phyloP scores from a whole-genome alignment of 1,140 invertebrate genomes.

The Phymorhynchus buccinoides region DNA sequence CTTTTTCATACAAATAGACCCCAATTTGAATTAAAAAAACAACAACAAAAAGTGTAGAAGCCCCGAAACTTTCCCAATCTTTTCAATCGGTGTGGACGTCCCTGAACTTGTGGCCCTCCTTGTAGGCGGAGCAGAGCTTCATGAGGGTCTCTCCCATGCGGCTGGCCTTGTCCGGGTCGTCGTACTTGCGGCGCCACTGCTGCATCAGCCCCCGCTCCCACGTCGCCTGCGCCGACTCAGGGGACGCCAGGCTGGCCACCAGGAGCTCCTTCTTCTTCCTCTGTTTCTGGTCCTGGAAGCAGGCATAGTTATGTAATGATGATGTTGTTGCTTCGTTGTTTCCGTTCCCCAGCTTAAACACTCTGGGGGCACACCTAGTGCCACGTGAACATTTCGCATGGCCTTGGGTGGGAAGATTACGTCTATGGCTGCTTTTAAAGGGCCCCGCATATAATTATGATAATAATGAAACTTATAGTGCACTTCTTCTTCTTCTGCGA shows the following conservation, averaged over 20 bases:
- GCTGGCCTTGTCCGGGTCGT: neutral
- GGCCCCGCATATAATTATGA: too few relatives aligned
- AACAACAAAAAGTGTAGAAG: too few relatives aligned
- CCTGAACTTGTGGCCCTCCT: slow-evolving; percentile 21
- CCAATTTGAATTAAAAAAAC: too few relatives aligned
- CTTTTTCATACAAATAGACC: too few relatives aligned
- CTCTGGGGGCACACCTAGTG: too few relatives aligned
- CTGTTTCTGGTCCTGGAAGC: neutral
- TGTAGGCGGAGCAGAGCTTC: neutral
- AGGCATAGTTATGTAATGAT: too few relatives aligned
- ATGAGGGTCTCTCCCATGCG: slow-evolving; percentile 26
- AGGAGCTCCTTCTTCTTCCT: neutral
- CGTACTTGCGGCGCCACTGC: slow-evolving; percentile 7
- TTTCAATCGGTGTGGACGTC: neutral
- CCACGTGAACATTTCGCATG: too few relatives aligned
- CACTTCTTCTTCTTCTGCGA: neutral
- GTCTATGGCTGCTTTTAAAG: too few relatives aligned
- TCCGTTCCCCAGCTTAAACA: too few relatives aligned
- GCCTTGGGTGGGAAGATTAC: too few relatives aligned
- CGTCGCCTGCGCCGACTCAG: neutral
- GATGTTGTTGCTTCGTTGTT: too few relatives aligned
- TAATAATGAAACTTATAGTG: neutral
- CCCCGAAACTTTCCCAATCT: too few relatives aligned
- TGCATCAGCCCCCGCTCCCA: slow-evolving; percentile 22
- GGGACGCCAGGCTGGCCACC: neutral